Base-by-base conservation (phyloP, 2,113 vertebrate genomes). In the Chaetodon trifascialis region DNA sequence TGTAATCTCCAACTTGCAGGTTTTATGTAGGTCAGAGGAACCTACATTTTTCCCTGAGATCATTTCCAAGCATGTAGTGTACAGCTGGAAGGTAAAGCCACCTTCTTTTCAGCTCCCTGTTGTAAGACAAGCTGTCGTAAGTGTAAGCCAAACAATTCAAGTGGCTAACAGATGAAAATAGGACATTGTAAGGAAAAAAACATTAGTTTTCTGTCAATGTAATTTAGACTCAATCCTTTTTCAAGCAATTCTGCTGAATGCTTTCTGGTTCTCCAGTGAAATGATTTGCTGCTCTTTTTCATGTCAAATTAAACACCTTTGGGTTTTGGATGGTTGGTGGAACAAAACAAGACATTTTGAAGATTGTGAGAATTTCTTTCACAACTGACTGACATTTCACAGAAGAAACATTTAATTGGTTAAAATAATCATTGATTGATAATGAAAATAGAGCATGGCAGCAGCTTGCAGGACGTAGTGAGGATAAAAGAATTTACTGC, bases 11-110 rank as follows among this genome's bases (percentile, higher is more conserved):
- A 69, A 54, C 2, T 71, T 60, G 55, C 34, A 59, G 67, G 19
- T 52, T 71, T 80, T 60, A 71, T 80, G 60, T 66, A 62, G 68
- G 72, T 58, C 73, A 64, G 63, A 73, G n/a, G 16, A 73, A 85
- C 58, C 59, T 62, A 49, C 15, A 51, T 72, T 65, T 42, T 40
- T 8, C n/a, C 59, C 7, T 44, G 30, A 38, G 49, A 59, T 73
- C 56, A 15, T 63, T 65, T 80, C 44, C 71, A 64, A 34, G 34
- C 23, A 83, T 75, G 38, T 44, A 38, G 54, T 23, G 17, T 42
- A 51, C 59, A 44, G 51, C 8, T 25, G 54, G 54, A 68, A 73
- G 40, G 25, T 25, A 49, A 67, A 74, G 46, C 4, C 7, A 46
- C 17, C 10, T 46, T 44, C 54, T 56, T 14, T 17, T 63, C 7